Evolutionary conservation across 2,888 invertebrate genomes (phyloP).

Genomic region (Cryptus armator): DNA sequence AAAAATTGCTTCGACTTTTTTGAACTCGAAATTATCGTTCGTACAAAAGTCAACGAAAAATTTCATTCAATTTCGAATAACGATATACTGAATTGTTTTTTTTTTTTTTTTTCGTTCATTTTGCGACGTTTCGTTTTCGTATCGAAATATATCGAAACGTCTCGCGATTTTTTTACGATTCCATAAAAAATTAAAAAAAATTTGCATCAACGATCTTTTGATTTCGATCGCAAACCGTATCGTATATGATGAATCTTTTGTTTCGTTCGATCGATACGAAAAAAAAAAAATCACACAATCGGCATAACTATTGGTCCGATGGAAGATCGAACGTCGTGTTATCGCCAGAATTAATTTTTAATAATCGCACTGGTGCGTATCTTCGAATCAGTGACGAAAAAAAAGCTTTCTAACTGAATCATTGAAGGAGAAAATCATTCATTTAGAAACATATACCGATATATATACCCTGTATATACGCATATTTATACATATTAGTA

Average conservation of each 20-base stretch:
- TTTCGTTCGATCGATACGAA: background rate
- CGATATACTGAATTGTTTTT: background rate
- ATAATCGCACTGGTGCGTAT: slow-evolving; percentile 15
- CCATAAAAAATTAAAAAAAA: too few relatives aligned
- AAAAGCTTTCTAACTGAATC: slow-evolving; percentile 43
- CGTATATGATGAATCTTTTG: background rate
- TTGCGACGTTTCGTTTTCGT: background rate
- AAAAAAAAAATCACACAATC: background rate
- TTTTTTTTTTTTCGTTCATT: background rate
- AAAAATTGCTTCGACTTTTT: too few relatives aligned
- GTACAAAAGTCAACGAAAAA: too few relatives aligned
- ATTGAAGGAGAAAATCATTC: slow-evolving; percentile 44
- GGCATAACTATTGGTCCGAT: background rate
- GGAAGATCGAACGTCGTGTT: background rate
- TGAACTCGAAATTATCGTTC: too few relatives aligned
- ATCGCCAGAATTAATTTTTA: slow-evolving; percentile 20
- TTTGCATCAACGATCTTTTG: background rate
- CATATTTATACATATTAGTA: slow-evolving; percentile 68
- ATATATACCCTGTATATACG: slow-evolving; percentile 64
- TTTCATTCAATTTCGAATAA: too few relatives aligned
- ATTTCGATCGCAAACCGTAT: slow-evolving; percentile 11
- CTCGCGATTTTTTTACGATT: too few relatives aligned
- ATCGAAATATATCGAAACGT: too few relatives aligned
- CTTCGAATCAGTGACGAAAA: slow-evolving; percentile 39
- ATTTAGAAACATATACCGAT: slow-evolving; percentile 56